Conservation (phyloP, 2,113 vertebrate species). For the Thinocorus orbignyianus region DNA sequence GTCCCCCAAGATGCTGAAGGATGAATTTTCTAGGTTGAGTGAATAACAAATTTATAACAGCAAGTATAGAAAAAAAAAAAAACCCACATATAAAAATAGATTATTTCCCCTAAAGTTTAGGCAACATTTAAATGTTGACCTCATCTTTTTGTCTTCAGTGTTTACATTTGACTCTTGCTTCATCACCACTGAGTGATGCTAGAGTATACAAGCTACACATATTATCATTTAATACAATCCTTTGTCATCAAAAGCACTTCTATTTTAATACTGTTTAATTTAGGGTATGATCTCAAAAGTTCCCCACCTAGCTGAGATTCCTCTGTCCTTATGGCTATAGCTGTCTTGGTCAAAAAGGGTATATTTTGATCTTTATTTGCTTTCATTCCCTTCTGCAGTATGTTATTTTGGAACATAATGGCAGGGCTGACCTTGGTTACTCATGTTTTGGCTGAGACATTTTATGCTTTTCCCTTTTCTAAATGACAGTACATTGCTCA, state of each 20-base stretch:
- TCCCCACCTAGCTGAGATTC: not conserved
- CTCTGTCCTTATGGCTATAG: not conserved
- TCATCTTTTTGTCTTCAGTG: not conserved
- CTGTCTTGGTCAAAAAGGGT: not conserved
- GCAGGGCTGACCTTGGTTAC: not conserved
- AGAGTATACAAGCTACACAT: not conserved
- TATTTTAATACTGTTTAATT: not conserved
- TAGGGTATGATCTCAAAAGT: not conserved
- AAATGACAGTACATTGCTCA: not conserved
- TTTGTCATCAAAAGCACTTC: not conserved
- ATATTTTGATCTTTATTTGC: not conserved
- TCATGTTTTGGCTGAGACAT: not conserved
- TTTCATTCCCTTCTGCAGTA: not conserved
- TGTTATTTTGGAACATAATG: constrained; percentile 27
- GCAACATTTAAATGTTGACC: not conserved
- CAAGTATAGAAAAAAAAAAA: not conserved
- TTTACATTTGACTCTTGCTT: not conserved
- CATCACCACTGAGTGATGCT: not conserved
- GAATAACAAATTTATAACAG: not conserved
- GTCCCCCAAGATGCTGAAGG: not conserved
- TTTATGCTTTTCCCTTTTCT: not conserved
- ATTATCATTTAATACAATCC: not conserved
- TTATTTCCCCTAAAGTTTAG: not conserved
- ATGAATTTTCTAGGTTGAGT: not conserved
- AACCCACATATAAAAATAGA: not conserved